Conservation (phyloP, 1,140 invertebrate genomes). For the Polypedilum pembai region DNA sequence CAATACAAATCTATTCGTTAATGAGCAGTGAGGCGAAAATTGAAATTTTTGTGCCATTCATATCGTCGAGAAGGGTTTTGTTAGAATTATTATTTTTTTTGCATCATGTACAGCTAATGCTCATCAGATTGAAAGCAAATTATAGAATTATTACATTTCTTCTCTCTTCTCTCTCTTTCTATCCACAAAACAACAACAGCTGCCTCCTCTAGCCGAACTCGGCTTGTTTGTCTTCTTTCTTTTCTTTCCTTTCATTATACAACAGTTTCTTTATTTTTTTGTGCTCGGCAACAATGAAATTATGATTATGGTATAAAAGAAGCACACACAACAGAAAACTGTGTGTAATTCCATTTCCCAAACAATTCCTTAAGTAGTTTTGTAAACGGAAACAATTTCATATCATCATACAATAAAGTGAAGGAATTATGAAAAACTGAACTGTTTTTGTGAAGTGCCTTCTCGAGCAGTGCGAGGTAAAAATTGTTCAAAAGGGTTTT, state of each 20-base stretch:
- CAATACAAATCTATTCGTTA: too few species aligned
- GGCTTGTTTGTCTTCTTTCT: conserved; percentile 5
- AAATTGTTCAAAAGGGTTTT: too few species aligned
- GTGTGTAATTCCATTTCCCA: background rate
- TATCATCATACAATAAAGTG: background rate
- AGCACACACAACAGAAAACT: too few species aligned
- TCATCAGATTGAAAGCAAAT: conserved; percentile 28
- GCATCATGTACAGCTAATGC: conserved; percentile 14
- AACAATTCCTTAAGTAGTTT: conserved; percentile 7
- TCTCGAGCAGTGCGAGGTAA: too few species aligned
- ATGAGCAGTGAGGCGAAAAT: too few species aligned
- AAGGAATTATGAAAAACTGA: too few species aligned
- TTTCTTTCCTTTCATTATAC: background rate
- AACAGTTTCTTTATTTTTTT: background rate
- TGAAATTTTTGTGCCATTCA: background rate
- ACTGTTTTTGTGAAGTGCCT: too few species aligned
- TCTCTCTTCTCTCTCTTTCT: background rate
- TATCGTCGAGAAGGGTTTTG: background rate
- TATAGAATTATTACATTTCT: conserved; percentile 20
- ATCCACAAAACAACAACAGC: background rate
- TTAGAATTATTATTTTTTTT: background rate
- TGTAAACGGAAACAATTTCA: conserved; percentile 26
- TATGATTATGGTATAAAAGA: background rate
- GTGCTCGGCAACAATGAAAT: background rate
- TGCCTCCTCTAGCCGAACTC: background rate